Base-by-base conservation (phyloP, 2,888 invertebrate genomes). In the Atrina japonica region DNA sequence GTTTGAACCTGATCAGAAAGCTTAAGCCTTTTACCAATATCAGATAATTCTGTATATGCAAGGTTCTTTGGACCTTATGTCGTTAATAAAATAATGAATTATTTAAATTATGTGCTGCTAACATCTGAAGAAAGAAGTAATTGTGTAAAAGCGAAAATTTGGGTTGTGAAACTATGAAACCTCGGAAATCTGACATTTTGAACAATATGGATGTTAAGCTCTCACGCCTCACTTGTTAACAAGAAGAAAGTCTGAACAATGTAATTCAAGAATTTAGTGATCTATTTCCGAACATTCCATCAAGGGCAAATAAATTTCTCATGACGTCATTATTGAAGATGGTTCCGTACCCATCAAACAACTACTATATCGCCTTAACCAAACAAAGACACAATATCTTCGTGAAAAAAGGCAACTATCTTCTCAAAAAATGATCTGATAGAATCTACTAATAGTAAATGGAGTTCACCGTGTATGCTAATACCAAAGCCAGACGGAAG, bases 391-490 rank as follows among this genome's bases (percentile, higher is more conserved):
- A 30, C 14, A 59, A 47, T 43, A 67, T 30, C 11, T 80, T 18
- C 30, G 59, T 3, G 47, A 73, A 43, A 78, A n/a, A 81, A 58
- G 23, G 77, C 1, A 7, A 72, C 16, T 76, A 77, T 55, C 68
- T 83, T 66, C 45, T 81, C 9, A 76, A 82, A 7, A n/a, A 75
- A 78, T 75, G 73, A 76, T 47, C 73, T 82, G n/a, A 77, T 78
- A 56, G 81, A 81, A 56, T 73, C 74, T 16, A 76, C 74, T 53
- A 23, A 43, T 67, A 77, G 66, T 70, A 59, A 70, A 2, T 83
- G 75, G 76, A 80, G 80, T 50, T 79, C 79, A 11, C 82, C 78
- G 16, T 76, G 75, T 67, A 64, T 78, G 23, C 21, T 78, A 14
- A 73, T 79, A 3, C 75, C 73, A 40, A 78, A 79, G 65, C 67